phyloP scores from a whole-genome alignment of 2,888 invertebrate species.

The Lasioglossum figueresi region DNA sequence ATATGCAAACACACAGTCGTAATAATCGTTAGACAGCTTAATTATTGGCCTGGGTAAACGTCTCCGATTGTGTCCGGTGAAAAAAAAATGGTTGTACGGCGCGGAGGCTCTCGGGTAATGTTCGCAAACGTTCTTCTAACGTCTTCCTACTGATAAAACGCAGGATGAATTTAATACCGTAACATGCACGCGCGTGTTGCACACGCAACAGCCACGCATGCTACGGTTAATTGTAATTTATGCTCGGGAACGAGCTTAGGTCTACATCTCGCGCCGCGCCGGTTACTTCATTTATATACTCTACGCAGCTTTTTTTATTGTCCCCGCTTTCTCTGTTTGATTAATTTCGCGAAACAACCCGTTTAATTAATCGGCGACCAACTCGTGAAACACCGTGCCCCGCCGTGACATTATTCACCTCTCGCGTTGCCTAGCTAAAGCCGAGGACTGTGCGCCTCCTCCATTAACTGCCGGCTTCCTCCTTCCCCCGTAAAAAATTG shows the following conservation, averaged over 20 bases:
- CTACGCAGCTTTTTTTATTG: slow-evolving; percentile 54
- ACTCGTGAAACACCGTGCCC: slow-evolving; percentile 37
- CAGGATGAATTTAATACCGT: slow-evolving; percentile 68
- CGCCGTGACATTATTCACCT: slow-evolving; percentile 26
- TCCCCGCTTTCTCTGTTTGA: slow-evolving; percentile 42
- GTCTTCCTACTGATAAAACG: slow-evolving; percentile 58
- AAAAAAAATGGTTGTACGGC: slow-evolving; percentile 4
- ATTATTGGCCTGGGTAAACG: slow-evolving; percentile 42
- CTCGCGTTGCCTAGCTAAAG: neutral
- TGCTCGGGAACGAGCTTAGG: slow-evolving; percentile 59
- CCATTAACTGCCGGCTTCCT: neutral
- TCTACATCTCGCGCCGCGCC: slow-evolving; percentile 38
- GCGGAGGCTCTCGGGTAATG: neutral
- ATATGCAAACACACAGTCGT: slow-evolving; percentile 41
- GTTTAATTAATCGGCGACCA: slow-evolving; percentile 53
- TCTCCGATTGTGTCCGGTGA: slow-evolving; percentile 28
- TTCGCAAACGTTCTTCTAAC: slow-evolving; percentile 17
- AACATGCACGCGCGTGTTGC: slow-evolving; percentile 63
- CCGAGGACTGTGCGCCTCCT: neutral
- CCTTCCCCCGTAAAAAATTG: neutral
- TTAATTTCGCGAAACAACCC: slow-evolving; percentile 55
- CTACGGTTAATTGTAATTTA: slow-evolving; percentile 76
- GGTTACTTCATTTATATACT: slow-evolving; percentile 56
- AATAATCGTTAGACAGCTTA: slow-evolving; percentile 53
- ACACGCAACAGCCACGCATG: slow-evolving; percentile 61